Conservation (phyloP, 2,113 vertebrate species). For the Indri indri region DNA sequence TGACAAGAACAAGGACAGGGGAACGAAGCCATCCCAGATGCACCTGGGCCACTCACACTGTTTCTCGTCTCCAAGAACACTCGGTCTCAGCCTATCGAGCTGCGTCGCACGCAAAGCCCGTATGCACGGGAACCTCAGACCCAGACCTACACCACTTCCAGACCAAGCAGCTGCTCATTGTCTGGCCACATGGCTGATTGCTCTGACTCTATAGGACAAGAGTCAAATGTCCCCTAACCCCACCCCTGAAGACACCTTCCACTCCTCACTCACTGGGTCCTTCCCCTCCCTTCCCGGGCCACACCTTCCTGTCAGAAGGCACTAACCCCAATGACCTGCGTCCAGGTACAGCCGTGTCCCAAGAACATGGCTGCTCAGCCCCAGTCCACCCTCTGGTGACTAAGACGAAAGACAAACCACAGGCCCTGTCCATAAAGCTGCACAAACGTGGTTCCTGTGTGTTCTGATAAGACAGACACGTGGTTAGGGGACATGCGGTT, state of each 20-base stretch:
- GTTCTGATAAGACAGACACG: accelerated
- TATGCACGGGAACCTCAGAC: neutral
- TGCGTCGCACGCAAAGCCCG: accelerated
- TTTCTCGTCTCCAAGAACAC: neutral
- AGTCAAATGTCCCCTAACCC: neutral
- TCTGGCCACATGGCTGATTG: neutral
- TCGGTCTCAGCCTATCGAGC: neutral
- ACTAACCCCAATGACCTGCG: too few species aligned
- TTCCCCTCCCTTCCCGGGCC: accelerated
- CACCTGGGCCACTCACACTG: neutral
- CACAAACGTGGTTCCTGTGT: accelerated
- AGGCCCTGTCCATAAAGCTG: accelerated
- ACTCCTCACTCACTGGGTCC: accelerated
- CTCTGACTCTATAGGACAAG: neutral
- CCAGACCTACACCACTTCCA: neutral
- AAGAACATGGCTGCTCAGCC: neutral
- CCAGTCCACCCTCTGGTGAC: neutral
- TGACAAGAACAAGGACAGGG: neutral
- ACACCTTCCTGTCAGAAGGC: neutral
- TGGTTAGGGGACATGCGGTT: accelerated
- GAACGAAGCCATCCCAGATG: neutral
- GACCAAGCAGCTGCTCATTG: neutral
- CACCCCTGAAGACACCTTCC: accelerated
- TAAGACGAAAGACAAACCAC: neutral
- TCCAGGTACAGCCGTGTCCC: neutral